A percentile compares a stretch with the other conserved stretches of the same genome.
phyloP scores from a whole-genome alignment of 1,140 invertebrate species.

The Helicoverpa armigera region DNA sequence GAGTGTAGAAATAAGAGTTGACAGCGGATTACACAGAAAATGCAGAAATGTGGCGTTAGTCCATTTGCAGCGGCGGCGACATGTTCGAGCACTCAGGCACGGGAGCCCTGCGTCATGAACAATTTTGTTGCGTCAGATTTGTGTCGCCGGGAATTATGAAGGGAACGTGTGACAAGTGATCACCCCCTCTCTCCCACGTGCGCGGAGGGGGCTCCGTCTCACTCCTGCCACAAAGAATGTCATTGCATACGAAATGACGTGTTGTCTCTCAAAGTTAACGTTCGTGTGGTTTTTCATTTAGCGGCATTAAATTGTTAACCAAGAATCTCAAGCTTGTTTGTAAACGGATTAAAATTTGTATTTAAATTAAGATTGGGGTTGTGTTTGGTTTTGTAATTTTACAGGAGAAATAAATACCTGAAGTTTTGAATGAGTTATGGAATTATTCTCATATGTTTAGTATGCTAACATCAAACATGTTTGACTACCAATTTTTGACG shows the following conservation, averaged over 20 bases:
- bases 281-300: conserved; percentile 26
- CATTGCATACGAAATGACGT: conserved; percentile 14
- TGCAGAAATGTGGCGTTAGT: background rate
- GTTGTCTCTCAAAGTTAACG: background rate
- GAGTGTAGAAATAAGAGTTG: background rate
- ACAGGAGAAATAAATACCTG: background rate
- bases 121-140: conserved; percentile 40
- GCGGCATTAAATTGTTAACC: background rate
- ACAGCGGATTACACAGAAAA: background rate
- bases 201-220: background rate
- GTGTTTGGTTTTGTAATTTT: background rate
- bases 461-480: no score
- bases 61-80: background rate
- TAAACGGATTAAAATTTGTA: background rate
- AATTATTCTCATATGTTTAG: no score
- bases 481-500: no score
- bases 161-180: conserved; percentile 5
- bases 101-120: background rate
- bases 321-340: background rate
- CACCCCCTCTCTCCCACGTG: background rate
- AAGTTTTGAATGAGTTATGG: background rate
- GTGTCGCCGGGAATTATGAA: conserved; percentile 8
- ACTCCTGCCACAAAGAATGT: conserved; percentile 9
- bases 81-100: conserved; percentile 9
- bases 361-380: background rate